These are phyloP conservation scores for Drosophila longiperda DNA, from an alignment of 2,888 invertebrate species.

Conservation along the genomic window DNA sequence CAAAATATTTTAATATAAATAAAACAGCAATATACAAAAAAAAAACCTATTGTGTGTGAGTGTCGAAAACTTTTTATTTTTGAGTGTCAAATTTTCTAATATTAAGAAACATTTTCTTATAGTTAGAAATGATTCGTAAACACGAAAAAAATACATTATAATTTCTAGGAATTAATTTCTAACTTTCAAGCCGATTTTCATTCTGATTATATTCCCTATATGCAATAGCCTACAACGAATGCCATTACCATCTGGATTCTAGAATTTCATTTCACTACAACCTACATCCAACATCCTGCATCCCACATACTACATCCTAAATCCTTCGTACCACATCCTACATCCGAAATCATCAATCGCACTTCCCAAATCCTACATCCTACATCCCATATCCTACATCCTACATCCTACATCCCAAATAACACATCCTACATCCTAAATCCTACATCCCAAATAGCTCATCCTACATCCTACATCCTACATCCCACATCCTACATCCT, in stretches of 20 bases:
- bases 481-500: not conserved
- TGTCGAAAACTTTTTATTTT: not conserved
- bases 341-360: not conserved
- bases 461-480: not conserved
- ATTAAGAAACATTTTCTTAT: not conserved
- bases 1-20: not conserved
- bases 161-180: not conserved
- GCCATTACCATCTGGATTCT: not conserved
- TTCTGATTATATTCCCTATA: not conserved
- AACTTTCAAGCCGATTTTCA: not conserved
- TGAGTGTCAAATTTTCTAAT: not conserved
- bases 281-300: too few relatives aligned
- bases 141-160: not conserved
- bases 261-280: too few relatives aligned
- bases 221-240: not conserved
- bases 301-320: too few relatives aligned
- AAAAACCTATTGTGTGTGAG: fast-evolving
- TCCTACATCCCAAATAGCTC: not conserved
- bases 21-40: not conserved
- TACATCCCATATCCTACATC: not conserved
- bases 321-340: not conserved
- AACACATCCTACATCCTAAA: too few relatives aligned
- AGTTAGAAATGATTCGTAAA: not conserved
- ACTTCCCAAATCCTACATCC: not conserved
- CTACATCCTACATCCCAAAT: not conserved